Percentiles rank a stretch among this genome's conserved stretches.
These are phyloP conservation scores for Polydrusus tereticollis DNA, from an alignment of 2,888 invertebrate species.

Conservation along the genomic window DNA sequence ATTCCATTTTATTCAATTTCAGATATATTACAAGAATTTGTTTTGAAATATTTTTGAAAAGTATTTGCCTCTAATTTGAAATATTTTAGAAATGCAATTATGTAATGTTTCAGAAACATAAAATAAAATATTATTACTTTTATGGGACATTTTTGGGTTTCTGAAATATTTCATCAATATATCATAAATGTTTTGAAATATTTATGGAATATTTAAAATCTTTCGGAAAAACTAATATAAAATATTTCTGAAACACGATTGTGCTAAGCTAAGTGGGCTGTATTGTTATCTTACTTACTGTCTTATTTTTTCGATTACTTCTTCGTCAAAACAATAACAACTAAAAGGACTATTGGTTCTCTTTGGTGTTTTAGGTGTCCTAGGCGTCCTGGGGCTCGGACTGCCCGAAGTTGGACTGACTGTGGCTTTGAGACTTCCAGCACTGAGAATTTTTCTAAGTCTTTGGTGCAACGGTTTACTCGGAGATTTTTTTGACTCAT, in stretches of 20 bases:
- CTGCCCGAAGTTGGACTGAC: conserved; percentile 20
- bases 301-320: conserved; percentile 46
- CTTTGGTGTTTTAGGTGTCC: conserved; percentile 15
- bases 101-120: too few relatives aligned
- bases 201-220: too few relatives aligned
- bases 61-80: too few relatives aligned
- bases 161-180: too few relatives aligned
- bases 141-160: not conserved
- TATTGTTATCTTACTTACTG: conserved; percentile 20
- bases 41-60: too few relatives aligned
- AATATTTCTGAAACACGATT: too few relatives aligned
- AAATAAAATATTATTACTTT: not conserved
- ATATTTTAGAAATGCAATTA: too few relatives aligned
- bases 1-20: too few relatives aligned
- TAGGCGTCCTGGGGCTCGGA: conserved; percentile 45
- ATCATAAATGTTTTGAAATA: too few relatives aligned
- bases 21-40: too few relatives aligned
- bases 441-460: conserved; percentile 57
- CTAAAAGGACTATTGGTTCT: conserved; percentile 1
- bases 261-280: too few relatives aligned
- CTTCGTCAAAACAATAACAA: conserved; percentile 48
- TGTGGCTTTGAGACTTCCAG: conserved; percentile 52
- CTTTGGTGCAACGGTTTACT: conserved; percentile 53
- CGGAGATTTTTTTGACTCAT: conserved; percentile 46
- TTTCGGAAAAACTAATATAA: too few relatives aligned